A percentile compares a stretch with the other conserved stretches of the same genome.
Evolutionary conservation across 2,113 vertebrate species (phyloP).

Genomic region (Lophura nycthemera): DNA sequence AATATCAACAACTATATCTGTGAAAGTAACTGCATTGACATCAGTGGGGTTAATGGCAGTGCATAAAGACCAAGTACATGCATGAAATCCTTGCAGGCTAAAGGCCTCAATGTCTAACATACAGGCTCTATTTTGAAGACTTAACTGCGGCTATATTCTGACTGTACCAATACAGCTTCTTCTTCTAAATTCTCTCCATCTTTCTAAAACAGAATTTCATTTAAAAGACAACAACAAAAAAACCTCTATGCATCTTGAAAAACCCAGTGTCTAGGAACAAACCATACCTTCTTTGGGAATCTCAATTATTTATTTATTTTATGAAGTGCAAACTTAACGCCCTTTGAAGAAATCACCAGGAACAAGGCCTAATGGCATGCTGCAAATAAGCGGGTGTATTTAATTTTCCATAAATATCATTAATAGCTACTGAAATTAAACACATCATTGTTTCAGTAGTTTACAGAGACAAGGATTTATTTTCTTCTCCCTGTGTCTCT

Average conservation of each 20-base stretch:
- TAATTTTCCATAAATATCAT: background rate
- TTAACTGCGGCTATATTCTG: background rate
- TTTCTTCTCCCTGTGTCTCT: background rate
- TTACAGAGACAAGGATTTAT: background rate
- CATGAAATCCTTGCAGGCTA: background rate
- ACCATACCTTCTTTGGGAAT: background rate
- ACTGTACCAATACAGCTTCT: background rate
- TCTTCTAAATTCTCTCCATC: background rate
- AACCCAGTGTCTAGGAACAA: background rate
- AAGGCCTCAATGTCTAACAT: background rate
- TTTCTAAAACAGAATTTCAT: background rate
- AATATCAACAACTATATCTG: background rate
- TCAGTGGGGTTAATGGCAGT: background rate
- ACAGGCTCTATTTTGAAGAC: background rate
- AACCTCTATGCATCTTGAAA: background rate
- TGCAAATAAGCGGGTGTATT: background rate
- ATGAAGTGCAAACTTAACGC: background rate
- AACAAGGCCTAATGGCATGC: background rate
- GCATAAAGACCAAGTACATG: background rate
- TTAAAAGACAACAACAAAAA: background rate
- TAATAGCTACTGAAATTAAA: background rate
- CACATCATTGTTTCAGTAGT: background rate
- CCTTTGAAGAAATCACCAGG: background rate
- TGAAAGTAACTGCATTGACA: background rate
- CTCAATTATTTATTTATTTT: background rate